Base-by-base conservation (phyloP, 2,888 invertebrate species). In the Caenorhabditis imperialis region DNA sequence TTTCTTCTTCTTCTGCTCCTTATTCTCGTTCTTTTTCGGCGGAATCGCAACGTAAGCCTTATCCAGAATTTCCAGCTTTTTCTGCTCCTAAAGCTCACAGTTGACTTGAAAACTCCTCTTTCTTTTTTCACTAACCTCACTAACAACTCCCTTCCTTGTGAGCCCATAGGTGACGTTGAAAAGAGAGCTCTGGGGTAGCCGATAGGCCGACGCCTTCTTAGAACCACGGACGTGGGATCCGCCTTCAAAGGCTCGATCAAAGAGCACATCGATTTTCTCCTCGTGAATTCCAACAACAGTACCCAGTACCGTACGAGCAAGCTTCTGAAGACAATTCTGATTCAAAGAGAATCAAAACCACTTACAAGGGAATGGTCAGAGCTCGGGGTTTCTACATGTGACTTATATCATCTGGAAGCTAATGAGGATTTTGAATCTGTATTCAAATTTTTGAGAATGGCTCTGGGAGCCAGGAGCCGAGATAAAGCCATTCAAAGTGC, bases 231-330 rank as follows among this genome's bases (percentile, higher is more conserved):
- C 73, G 20, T 51, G 72, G 35, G 62, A 30, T 18, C 92, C 94
- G 18, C 93, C 93, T 33, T 91, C 89, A 88, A 95, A 93, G 23
- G 91, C 89, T 75, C 92, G 90, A 85, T 96, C 95, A 87, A 95
- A 95, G 63, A 95, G 89, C 22, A 96, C 91, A 79, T 94, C 94
- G 86, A 93, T 94, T 25, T 78, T 71, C 47, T 79, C 77, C 2
- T 50, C 75, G 25, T 58, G 60, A 14, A 79, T 22, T 2, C 79
- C 82, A n/a, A 94, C 92, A 0, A 98, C 90, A 0, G 94, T 96
- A 27, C 97, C 98, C 75, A 92, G 91, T 10, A 47, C 25, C 5
- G 48, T 47, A 37, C 48, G 62, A 20, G 48, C 47, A 42, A 54
- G 12, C 35, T 60, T 50, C 0, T 95, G 95, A 16, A 94, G 30